Conservation (phyloP, 2,113 vertebrate genomes). For the Rhegmatorhina hoffmannsi region DNA sequence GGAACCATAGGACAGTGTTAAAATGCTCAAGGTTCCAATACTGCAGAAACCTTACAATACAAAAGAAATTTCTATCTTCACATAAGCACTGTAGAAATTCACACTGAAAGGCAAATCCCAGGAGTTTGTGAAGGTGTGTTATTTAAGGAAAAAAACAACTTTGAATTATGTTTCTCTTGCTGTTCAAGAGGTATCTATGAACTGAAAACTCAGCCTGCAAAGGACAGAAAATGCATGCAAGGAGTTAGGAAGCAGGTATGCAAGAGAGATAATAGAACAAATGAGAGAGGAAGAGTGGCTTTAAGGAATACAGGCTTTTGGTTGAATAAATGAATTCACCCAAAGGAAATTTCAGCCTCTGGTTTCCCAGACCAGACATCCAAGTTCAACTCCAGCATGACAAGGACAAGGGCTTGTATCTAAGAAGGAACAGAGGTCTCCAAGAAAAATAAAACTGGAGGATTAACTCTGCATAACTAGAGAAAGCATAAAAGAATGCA, state of each 20-base stretch:
- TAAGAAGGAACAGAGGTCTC: neutral
- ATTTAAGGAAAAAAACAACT: neutral
- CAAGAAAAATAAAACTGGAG: neutral
- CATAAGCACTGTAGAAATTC: neutral
- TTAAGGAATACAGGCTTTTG: neutral
- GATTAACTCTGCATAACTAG: neutral
- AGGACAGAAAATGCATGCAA: neutral
- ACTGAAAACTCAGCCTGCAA: neutral
- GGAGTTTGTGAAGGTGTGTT: neutral
- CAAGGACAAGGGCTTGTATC: neutral
- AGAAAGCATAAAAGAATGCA: neutral
- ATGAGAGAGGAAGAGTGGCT: neutral
- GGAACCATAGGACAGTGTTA: neutral
- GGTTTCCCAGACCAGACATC: neutral
- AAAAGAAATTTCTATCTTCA: neutral
- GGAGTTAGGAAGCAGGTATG: neutral
- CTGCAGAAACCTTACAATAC: neutral
- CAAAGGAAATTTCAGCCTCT: neutral
- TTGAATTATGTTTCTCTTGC: neutral
- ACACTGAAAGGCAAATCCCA: neutral
- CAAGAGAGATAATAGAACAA: neutral
- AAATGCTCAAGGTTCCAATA: neutral
- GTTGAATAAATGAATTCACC: neutral
- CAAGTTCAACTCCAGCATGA: neutral
- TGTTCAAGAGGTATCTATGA: neutral